Conservation (phyloP, 2,888 invertebrate genomes). For the Dynastes tityus region DNA sequence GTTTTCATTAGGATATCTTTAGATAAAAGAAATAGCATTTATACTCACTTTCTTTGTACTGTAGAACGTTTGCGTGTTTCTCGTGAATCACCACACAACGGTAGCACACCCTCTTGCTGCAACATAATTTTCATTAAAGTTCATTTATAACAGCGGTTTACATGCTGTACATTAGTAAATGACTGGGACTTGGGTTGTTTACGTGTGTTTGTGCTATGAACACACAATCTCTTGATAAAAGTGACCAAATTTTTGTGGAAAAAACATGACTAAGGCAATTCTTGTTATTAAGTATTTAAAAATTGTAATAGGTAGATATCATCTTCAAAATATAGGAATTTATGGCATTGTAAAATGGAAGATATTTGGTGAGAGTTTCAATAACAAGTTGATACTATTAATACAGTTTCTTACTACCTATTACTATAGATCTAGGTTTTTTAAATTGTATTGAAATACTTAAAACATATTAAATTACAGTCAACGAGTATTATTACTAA, state of each 20-base stretch:
- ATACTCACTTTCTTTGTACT: conserved; percentile 98
- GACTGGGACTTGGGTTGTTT: conserved; percentile 23
- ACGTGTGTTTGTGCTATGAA: conserved; percentile 14
- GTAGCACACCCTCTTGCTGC: conserved; percentile 90
- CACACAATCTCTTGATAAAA: neutral
- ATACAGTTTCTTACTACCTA: too few species aligned
- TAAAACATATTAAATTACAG: too few species aligned
- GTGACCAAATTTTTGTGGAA: too few species aligned
- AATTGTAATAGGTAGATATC: neutral
- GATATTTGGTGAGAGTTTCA: too few species aligned
- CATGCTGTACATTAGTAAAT: neutral
- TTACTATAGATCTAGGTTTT: too few species aligned
- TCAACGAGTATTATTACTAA: too few species aligned
- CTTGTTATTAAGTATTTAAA: neutral
- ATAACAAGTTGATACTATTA: too few species aligned
- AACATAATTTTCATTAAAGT: conserved; percentile 65
- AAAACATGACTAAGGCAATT: neutral
- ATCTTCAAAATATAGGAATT: too few species aligned
- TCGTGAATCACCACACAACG: conserved; percentile 96
- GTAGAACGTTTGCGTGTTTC: conserved; percentile 94
- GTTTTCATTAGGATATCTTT: neutral
- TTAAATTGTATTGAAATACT: too few species aligned
- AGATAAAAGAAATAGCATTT: neutral
- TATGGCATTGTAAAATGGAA: too few species aligned
- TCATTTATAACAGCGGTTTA: conserved; percentile 30